A percentile compares a stretch with the other conserved stretches of the same genome.
These are phyloP conservation scores for Xiphorhynchus elegans DNA, from an alignment of 2,113 vertebrate species.

Conservation along the genomic window DNA sequence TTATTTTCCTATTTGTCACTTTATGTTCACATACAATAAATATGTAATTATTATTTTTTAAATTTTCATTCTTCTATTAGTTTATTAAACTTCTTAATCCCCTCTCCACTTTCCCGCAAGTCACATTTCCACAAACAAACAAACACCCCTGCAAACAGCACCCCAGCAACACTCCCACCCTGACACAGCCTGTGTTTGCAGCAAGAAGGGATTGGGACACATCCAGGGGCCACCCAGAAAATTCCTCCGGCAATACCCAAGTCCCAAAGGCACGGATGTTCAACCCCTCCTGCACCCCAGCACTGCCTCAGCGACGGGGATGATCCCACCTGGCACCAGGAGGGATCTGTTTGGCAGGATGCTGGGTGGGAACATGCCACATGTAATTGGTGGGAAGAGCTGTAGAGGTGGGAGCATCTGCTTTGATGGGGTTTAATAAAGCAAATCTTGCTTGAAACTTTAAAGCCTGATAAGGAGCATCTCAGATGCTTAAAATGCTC, in stretches of 20 bases:
- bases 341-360: background rate
- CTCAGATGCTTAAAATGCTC: rapidly evolving
- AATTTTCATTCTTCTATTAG: too few relatives aligned
- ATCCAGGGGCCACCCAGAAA: background rate
- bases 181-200: rapidly evolving
- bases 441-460: background rate
- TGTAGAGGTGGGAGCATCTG: background rate
- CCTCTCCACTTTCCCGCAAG: rapidly evolving
- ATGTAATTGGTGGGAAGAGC: background rate
- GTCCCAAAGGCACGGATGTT: background rate
- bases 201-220: background rate
- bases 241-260: rapidly evolving
- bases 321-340: background rate
- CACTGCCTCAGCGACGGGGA: background rate
- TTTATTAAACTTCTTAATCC: background rate
- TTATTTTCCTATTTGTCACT: background rate
- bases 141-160: background rate
- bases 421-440: background rate
- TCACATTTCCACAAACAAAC: background rate
- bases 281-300: rapidly evolving
- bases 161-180: background rate
- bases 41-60: background rate
- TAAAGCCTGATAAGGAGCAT: background rate
- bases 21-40: background rate
- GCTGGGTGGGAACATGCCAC: background rate